Conservation (phyloP, 2,888 invertebrate species). For the Cephalotes varians region DNA sequence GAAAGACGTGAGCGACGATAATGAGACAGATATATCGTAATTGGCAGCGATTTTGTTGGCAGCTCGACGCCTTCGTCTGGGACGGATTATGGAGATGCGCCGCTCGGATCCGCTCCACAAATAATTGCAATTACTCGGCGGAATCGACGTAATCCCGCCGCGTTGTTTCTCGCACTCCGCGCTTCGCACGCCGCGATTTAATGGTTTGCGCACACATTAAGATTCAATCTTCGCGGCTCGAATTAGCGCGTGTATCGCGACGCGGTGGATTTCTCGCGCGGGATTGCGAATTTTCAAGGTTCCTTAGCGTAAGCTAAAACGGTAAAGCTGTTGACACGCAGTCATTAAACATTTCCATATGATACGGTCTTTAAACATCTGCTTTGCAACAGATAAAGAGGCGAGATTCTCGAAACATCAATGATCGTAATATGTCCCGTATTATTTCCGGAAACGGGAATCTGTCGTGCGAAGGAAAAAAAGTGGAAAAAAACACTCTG, state of each 20-base stretch:
- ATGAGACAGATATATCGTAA: constrained; percentile 47
- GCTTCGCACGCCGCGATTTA: constrained; percentile 46
- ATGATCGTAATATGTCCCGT: background rate
- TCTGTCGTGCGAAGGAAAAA: background rate
- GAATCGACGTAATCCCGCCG: constrained; percentile 47
- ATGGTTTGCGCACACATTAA: constrained; percentile 49
- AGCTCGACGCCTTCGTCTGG: constrained; percentile 14
- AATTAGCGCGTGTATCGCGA: constrained; percentile 48
- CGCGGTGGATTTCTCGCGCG: constrained; percentile 38
- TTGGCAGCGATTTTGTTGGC: constrained; percentile 45
- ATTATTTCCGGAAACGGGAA: constrained; percentile 2
- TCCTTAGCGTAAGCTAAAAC: constrained; percentile 19
- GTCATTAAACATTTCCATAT: constrained; percentile 17
- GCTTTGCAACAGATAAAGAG: background rate
- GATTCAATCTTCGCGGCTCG: constrained; percentile 51
- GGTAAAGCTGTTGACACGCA: constrained; percentile 22
- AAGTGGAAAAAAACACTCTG: background rate
- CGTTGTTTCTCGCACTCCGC: constrained; percentile 48
- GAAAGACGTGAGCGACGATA: constrained; percentile 18
- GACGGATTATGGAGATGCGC: constrained; percentile 46
- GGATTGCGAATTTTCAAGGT: constrained; percentile 9
- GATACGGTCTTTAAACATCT: background rate
- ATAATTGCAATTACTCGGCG: constrained; percentile 51
- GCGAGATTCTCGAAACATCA: background rate
- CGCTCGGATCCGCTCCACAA: constrained; percentile 46